Percentiles rank a stretch among this genome's conserved stretches.
Conservation (phyloP, 2,797 vertebrate species). For the Bradypodion pumilum region DNA sequence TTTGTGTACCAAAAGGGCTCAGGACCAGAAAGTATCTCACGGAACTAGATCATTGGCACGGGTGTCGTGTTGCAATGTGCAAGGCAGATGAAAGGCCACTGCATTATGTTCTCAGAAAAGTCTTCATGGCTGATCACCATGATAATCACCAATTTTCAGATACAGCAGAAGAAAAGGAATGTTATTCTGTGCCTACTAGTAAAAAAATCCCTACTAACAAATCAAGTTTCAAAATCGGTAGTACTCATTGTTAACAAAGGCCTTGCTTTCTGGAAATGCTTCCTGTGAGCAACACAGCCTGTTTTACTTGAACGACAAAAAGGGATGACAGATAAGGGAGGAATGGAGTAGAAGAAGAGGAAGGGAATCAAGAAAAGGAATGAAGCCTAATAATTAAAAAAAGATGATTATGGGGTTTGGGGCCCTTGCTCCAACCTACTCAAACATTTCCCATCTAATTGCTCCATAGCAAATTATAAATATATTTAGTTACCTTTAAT, state of each 20-base stretch:
- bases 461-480: no score
- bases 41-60: no score
- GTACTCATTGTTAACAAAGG: slow-evolving; percentile 13
- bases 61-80: no score
- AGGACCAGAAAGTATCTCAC: no score
- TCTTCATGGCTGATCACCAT: no score
- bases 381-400: slow-evolving; percentile 22
- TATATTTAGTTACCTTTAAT: no score
- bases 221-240: not conserved
- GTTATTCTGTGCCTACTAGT: slow-evolving; percentile 2
- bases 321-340: not conserved
- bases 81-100: no score
- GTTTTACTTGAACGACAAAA: slow-evolving; percentile 2
- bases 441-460: not conserved
- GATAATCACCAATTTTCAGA: no score
- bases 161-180: not conserved
- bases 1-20: no score
- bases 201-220: not conserved
- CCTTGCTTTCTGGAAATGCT: not conserved
- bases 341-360: slow-evolving; percentile 13
- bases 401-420: not conserved
- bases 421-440: not conserved
- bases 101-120: no score
- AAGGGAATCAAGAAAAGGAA: no score
- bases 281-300: slow-evolving; percentile 1